Conservation (phyloP, 2,888 invertebrate species). For the Cataglyphis cursor region DNA sequence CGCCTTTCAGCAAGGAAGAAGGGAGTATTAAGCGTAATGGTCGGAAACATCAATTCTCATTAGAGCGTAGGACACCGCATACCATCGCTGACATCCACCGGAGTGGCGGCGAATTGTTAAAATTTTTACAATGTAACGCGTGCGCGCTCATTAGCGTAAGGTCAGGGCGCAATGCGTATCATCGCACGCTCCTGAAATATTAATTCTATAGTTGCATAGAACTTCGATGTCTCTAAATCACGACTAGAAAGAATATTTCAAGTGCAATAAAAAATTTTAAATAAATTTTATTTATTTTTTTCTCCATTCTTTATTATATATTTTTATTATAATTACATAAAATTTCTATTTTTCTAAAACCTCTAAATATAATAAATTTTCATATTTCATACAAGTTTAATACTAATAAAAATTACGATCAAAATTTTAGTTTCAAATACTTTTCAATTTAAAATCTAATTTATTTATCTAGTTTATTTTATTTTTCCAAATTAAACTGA, state of each 20-base stretch:
- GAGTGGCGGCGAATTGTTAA: conserved; percentile 44
- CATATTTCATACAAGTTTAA: no score
- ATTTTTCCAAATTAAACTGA: neutral
- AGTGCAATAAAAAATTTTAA: neutral
- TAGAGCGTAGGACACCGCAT: conserved; percentile 78
- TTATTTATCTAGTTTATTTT: neutral
- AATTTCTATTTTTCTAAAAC: no score
- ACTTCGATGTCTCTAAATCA: neutral
- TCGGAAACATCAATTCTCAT: conserved; percentile 85
- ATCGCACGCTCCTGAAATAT: conserved; percentile 73
- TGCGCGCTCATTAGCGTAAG: conserved; percentile 58
- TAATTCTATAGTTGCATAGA: conserved; percentile 46
- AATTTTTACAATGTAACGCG: conserved; percentile 47
- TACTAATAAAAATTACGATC: no score
- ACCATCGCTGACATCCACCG: conserved; percentile 71
- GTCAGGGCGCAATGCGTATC: conserved; percentile 64
- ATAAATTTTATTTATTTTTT: neutral
- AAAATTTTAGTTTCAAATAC: neutral
- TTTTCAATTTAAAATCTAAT: neutral
- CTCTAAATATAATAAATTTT: no score
- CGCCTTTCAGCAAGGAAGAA: conserved; percentile 66
- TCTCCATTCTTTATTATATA: neutral
- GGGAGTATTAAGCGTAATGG: conserved; percentile 80
- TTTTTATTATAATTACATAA: neutral
- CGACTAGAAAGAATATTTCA: neutral